Evolutionary conservation across 2,113 vertebrate species (phyloP).

Genomic region (Tichodroma muraria): DNA sequence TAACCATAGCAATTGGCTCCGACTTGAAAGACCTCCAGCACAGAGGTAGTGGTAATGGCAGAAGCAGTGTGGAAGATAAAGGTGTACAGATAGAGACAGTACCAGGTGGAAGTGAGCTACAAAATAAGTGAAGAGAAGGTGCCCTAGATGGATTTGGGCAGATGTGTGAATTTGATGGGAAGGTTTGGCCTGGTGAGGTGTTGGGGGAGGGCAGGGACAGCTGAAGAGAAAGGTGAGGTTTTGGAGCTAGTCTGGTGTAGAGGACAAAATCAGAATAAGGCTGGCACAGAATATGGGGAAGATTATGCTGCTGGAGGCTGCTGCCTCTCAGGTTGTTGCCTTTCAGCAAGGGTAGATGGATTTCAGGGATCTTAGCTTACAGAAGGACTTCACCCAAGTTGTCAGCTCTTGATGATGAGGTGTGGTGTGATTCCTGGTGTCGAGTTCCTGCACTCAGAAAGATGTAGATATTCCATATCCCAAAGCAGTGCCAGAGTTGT

Average conservation of each 20-base stretch:
- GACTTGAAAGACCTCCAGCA: conserved; percentile 60
- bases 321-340: neutral
- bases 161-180: neutral
- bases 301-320: neutral
- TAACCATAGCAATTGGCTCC: conserved; percentile 63
- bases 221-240: neutral
- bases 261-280: neutral
- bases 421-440: neutral
- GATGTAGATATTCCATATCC: neutral
- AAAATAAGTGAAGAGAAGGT: neutral
- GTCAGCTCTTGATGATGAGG: neutral
- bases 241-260: neutral
- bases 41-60: conserved; percentile 59
- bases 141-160: neutral
- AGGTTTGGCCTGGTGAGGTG: neutral
- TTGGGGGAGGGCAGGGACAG: neutral
- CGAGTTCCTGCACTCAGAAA: neutral
- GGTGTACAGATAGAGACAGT: conserved; percentile 15
- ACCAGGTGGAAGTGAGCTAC: conserved; percentile 14
- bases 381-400: neutral
- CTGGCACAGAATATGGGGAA: neutral
- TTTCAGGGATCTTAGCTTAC: neutral
- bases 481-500: neutral
- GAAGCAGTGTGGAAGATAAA: conserved; percentile 50
- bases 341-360: neutral